phyloP scores from a whole-genome alignment of 1,140 invertebrate species.

The Limonius californicus region DNA sequence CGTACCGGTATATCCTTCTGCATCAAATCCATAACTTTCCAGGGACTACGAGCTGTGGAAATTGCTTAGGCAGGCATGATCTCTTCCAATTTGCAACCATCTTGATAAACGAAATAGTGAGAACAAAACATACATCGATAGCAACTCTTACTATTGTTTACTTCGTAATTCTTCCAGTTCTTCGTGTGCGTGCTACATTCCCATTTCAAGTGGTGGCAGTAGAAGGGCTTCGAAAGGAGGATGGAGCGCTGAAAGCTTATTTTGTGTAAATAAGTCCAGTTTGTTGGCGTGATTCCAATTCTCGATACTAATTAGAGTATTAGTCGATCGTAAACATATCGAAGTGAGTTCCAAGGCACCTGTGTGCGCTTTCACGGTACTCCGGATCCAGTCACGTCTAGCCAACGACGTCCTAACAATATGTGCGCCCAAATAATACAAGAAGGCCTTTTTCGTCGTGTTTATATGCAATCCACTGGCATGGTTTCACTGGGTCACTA shows the following conservation, averaged over 20 bases:
- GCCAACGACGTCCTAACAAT: constrained; percentile 15
- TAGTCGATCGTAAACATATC: constrained; percentile 19
- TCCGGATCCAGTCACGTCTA: constrained; percentile 21
- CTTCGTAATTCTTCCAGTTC: neutral
- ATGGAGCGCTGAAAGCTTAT: neutral
- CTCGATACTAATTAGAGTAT: constrained; percentile 16
- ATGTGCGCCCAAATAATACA: neutral
- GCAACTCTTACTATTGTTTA: neutral
- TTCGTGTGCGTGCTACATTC: neutral
- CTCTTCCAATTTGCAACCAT: constrained; percentile 11
- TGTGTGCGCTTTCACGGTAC: constrained; percentile 20
- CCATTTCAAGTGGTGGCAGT: neutral
- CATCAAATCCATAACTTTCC: neutral
- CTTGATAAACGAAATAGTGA: constrained; percentile 9
- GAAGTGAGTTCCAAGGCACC: constrained; percentile 16
- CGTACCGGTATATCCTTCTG: neutral
- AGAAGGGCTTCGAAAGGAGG: no score
- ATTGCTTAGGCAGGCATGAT: neutral
- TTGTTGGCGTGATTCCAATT: constrained; percentile 18
- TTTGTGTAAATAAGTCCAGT: neutral
- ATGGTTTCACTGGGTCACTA: neutral
- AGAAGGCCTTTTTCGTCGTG: neutral
- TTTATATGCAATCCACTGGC: neutral
- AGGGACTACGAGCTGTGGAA: neutral
- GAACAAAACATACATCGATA: neutral